phyloP scores from a whole-genome alignment of 2,888 invertebrate species.

The Girardia tigrina region DNA sequence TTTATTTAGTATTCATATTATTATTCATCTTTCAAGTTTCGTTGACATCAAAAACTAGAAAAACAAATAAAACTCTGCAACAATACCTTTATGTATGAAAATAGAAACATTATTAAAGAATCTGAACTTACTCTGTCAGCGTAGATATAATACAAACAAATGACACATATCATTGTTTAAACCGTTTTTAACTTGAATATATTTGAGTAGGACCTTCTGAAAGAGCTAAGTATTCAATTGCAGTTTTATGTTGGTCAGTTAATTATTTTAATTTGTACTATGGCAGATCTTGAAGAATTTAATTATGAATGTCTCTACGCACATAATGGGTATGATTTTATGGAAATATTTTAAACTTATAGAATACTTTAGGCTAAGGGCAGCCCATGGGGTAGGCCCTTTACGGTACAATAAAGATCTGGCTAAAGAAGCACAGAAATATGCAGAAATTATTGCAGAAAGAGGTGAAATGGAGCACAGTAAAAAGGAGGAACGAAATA shows the following conservation, averaged over 20 bases:
- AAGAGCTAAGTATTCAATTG: too few relatives aligned
- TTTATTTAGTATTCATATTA: too few relatives aligned
- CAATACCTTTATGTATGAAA: too few relatives aligned
- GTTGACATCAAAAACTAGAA: too few relatives aligned
- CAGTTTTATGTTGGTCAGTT: background rate
- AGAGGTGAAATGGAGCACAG: background rate
- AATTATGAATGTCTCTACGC: background rate
- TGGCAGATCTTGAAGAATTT: background rate
- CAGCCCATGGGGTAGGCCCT: background rate
- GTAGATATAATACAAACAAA: too few relatives aligned
- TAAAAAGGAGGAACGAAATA: background rate
- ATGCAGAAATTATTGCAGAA: background rate
- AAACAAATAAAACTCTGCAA: too few relatives aligned
- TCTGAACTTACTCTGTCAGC: too few relatives aligned
- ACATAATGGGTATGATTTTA: background rate
- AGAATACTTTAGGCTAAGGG: background rate
- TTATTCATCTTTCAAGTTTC: too few relatives aligned
- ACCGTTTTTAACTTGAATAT: too few relatives aligned
- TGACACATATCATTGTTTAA: too few relatives aligned
- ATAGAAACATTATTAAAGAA: too few relatives aligned
- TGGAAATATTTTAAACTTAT: background rate
- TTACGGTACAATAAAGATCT: background rate
- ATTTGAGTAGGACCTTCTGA: too few relatives aligned
- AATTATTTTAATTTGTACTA: background rate
- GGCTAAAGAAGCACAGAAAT: background rate